Percentiles rank a stretch among this genome's conserved stretches.
Conservation (phyloP, 2,888 invertebrate species). For the Drosophila neonasuta region DNA sequence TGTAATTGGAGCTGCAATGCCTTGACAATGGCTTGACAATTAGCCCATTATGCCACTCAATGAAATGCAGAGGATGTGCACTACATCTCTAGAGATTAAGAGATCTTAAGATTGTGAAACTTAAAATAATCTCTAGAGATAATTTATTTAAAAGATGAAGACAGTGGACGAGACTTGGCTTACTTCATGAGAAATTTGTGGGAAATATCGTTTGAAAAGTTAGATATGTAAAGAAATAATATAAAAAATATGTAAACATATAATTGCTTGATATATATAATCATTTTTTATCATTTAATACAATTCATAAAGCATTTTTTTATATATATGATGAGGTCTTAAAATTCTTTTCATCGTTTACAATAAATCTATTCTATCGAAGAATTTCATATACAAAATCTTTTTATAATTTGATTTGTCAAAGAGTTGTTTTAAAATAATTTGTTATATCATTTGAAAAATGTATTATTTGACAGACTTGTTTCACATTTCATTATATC, state of each 20-base stretch:
- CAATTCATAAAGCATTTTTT: too few relatives aligned
- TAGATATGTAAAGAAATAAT: neutral
- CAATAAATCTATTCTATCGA: too few relatives aligned
- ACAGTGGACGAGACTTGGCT: neutral
- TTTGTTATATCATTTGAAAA: neutral
- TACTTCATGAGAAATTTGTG: neutral
- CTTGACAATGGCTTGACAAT: constrained; percentile 47
- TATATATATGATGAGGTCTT: too few relatives aligned
- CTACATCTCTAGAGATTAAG: constrained; percentile 26
- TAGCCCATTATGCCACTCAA: constrained; percentile 44
- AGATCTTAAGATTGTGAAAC: neutral
- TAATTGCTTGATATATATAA: too few relatives aligned
- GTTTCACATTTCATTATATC: too few relatives aligned
- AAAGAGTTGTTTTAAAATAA: neutral
- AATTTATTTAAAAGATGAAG: neutral
- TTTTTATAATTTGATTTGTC: neutral
- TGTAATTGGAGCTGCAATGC: constrained; percentile 64
- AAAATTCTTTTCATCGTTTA: too few relatives aligned
- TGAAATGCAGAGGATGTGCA: constrained; percentile 43
- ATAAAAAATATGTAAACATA: too few relatives aligned
- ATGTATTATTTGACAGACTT: too few relatives aligned
- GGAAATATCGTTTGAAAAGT: neutral
- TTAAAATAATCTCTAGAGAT: constrained; percentile 8
- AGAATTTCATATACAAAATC: too few relatives aligned
- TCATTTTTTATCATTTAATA: too few relatives aligned